Percentiles rank a stretch among this genome's conserved stretches.
phyloP scores from a whole-genome alignment of 35 echinoderm and acorn worm species.

The Chiridota heheva region DNA sequence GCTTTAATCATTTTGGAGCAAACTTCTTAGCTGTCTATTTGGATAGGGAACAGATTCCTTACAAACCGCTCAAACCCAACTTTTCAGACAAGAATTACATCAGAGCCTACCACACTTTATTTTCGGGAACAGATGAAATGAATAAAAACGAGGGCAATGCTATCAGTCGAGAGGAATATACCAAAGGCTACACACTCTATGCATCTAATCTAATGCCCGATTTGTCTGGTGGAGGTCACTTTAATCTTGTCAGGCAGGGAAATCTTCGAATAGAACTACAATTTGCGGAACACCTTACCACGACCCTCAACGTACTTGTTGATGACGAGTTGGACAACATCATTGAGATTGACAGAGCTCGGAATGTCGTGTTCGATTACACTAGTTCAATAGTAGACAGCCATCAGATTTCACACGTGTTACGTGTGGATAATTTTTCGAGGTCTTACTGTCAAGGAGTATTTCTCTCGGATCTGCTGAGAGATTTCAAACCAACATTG shows the following conservation, averaged over 20 bases:
- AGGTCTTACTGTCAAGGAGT: too few species aligned
- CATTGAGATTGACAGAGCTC: constrained; percentile 42
- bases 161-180: constrained; percentile 52
- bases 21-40: too few species aligned
- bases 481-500: too few species aligned
- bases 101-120: constrained; percentile 52
- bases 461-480: too few species aligned
- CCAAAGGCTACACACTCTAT: constrained; percentile 26
- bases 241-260: constrained; percentile 49
- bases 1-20: too few species aligned
- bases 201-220: constrained; percentile 53
- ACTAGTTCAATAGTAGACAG: not conserved
- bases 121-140: constrained; percentile 49
- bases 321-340: constrained; percentile 65
- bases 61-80: too few species aligned
- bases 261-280: constrained; percentile 57
- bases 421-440: too few species aligned
- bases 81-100: too few species aligned
- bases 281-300: not conserved
- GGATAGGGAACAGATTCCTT: too few species aligned
- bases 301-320: constrained; percentile 45
- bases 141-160: constrained; percentile 31
- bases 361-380: constrained; percentile 56
- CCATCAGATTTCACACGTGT: too few species aligned
- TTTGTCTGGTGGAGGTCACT: constrained; percentile 36